Evolutionary conservation across 2,113 vertebrate species (phyloP).

Genomic region (Erythrocercus mccallii): DNA sequence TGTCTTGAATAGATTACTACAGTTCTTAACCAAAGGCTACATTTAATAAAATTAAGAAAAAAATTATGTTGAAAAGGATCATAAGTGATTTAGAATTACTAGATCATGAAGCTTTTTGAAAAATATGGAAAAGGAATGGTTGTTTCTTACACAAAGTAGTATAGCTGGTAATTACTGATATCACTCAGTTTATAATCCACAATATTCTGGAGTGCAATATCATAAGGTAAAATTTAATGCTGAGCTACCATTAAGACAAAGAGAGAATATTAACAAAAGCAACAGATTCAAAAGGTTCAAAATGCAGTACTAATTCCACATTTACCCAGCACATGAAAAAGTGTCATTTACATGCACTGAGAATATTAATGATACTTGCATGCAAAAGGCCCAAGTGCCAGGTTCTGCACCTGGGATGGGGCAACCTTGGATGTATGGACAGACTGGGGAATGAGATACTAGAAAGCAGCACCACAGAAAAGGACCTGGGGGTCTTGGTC

Average conservation of each 20-base stretch:
- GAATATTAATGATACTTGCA: neutral
- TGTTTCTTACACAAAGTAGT: neutral
- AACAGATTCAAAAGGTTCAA: neutral
- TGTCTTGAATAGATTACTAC: neutral
- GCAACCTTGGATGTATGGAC: neutral
- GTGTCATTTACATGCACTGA: neutral
- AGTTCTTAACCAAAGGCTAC: neutral
- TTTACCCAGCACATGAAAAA: neutral
- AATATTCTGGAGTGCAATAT: neutral
- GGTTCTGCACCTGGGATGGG: neutral
- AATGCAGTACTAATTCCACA: neutral
- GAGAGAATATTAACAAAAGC: neutral
- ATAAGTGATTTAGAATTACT: neutral
- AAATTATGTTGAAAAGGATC: neutral
- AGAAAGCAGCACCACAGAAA: neutral
- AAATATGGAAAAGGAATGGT: neutral
- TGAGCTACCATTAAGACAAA: neutral
- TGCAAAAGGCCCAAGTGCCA: neutral
- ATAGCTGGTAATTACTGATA: neutral
- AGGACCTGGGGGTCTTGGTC: rapidly evolving
- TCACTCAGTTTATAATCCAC: neutral
- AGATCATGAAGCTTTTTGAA: neutral
- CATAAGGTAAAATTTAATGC: neutral
- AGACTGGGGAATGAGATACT: neutral
- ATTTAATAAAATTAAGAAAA: neutral